Conservation (phyloP, 2,113 vertebrate species). For the Rattus norvegicus region GRCr8 NC_086020.1:106791001-106791500, state of each 20-base stretch:
- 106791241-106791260: neutral
- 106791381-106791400: neutral
- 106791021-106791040: neutral
- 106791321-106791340: neutral
- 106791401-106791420: neutral
- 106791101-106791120: neutral
- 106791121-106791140: neutral
- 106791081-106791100: neutral
- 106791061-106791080: neutral
- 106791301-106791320: neutral
- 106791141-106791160: neutral
- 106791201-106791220: neutral
- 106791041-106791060: neutral
- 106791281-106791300: neutral
- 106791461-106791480: conserved; percentile 3
- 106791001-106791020: neutral
- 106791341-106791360: neutral
- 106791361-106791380: neutral
- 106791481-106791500: neutral
- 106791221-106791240: neutral
- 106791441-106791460: neutral
- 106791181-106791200: neutral
- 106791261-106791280: neutral
- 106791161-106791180: neutral
- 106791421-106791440: neutral